Evolutionary conservation across 2,888 invertebrate genomes (phyloP).

Genomic region (Pegoplata infirma): DNA sequence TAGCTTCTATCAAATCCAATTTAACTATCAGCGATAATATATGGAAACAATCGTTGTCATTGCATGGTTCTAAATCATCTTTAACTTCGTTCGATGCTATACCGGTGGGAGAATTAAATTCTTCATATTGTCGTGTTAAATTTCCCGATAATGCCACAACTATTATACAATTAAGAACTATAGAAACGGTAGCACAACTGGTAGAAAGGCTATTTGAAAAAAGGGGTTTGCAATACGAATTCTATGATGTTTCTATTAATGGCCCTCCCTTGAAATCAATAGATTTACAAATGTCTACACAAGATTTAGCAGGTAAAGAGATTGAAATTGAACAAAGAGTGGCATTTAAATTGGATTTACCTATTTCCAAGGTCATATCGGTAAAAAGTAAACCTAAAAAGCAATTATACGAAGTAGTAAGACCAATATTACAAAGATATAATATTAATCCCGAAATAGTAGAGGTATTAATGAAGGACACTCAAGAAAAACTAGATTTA

Average conservation of each 20-base stretch:
- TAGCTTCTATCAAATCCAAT: constrained; percentile 64
- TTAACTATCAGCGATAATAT: constrained; percentile 28
- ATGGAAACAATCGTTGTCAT: constrained; percentile 40
- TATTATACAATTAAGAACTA: constrained; percentile 89
- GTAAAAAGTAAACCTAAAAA: constrained; percentile 92
- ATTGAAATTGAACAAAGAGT: constrained; percentile 91
- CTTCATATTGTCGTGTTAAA: constrained; percentile 87
- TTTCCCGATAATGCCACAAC: constrained; percentile 95
- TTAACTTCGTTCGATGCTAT: constrained; percentile 76
- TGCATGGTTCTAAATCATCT: constrained; percentile 77
- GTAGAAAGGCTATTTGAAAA: constrained; percentile 90
- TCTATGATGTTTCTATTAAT: constrained; percentile 88
- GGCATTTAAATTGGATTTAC: constrained; percentile 90
- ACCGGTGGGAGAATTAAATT: constrained; percentile 66
- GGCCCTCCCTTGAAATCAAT: constrained; percentile 80
- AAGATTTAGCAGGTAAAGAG: constrained; percentile 88
- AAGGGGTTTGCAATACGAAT: constrained; percentile 87
- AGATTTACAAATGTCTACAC: constrained; percentile 85
- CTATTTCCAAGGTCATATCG: constrained; percentile 88
- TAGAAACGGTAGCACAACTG: constrained; percentile 87
- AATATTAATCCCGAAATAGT: constrained; percentile 87
- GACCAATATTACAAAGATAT: constrained; percentile 91
- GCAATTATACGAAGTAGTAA: constrained; percentile 89
- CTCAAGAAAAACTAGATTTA: constrained; percentile 74
- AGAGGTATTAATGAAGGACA: constrained; percentile 74